Conservation (phyloP, 2,797 vertebrate species). For the Agapornis canus region DNA sequence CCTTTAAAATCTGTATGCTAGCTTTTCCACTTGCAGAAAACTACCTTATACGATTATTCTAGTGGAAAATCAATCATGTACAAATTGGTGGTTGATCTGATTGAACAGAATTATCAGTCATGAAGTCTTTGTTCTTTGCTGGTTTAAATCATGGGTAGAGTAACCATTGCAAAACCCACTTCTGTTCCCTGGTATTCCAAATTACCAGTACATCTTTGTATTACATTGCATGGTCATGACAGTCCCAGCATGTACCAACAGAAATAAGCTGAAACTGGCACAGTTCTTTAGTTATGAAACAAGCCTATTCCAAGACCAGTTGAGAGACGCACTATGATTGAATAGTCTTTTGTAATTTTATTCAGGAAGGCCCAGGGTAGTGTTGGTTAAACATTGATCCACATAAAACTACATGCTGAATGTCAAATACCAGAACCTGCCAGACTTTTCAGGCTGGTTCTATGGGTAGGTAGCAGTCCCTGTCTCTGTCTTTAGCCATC, state of each 20-base stretch:
- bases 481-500: not conserved
- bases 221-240: slow-evolving; percentile 25
- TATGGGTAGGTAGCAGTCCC: not conserved
- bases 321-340: not conserved
- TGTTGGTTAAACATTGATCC: not conserved
- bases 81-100: slow-evolving; percentile 15
- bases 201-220: slow-evolving; percentile 53
- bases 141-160: slow-evolving; percentile 46
- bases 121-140: slow-evolving; percentile 46
- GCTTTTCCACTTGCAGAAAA: slow-evolving; percentile 16
- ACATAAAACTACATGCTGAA: not conserved
- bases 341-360: slow-evolving; percentile 7
- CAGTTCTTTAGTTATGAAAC: slow-evolving; percentile 8
- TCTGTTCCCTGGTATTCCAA: not conserved
- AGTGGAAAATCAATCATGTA: slow-evolving; percentile 46
- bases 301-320: not conserved
- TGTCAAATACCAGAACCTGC: not conserved
- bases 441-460: not conserved
- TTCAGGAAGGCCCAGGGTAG: not conserved
- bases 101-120: slow-evolving; percentile 53
- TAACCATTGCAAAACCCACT: slow-evolving; percentile 30
- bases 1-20: slow-evolving; percentile 1
- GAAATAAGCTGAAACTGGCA: slow-evolving; percentile 23
- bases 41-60: slow-evolving; percentile 48
- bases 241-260: not conserved